These are phyloP conservation scores for Yponomeuta malinellus DNA, from an alignment of 2,888 invertebrate genomes.

Conservation along the genomic window DNA sequence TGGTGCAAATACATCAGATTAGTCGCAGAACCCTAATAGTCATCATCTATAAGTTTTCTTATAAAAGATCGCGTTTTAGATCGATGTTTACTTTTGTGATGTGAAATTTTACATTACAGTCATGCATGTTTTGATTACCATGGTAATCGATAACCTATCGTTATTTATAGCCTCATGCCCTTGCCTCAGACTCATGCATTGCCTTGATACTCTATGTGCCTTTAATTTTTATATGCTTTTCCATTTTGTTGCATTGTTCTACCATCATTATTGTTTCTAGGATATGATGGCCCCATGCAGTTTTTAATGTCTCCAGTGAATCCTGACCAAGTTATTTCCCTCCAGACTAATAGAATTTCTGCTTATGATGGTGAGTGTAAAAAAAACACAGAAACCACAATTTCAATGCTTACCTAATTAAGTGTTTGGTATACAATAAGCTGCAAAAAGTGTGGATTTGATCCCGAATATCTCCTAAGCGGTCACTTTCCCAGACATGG, in stretches of 20 bases:
- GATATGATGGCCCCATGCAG: constrained; percentile 92
- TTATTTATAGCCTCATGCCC: background rate
- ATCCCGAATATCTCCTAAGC: too few relatives aligned
- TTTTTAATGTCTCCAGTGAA: constrained; percentile 88
- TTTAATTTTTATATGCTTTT: constrained; percentile 18
- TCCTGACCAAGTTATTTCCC: constrained; percentile 83
- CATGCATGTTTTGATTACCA: background rate
- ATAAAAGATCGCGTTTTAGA: background rate
- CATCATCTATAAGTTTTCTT: background rate
- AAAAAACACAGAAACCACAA: too few relatives aligned
- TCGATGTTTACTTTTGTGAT: background rate
- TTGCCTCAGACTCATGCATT: background rate
- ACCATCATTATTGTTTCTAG: constrained; percentile 50
- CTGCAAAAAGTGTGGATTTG: too few relatives aligned
- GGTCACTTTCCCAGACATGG: too few relatives aligned
- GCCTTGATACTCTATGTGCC: background rate
- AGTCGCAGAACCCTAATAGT: background rate
- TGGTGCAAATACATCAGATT: background rate
- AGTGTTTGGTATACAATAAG: too few relatives aligned
- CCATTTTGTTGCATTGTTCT: constrained; percentile 38
- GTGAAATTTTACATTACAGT: background rate
- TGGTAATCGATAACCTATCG: background rate
- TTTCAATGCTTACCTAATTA: too few relatives aligned
- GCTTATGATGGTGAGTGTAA: constrained; percentile 66
- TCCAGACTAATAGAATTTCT: constrained; percentile 71